Conservation (phyloP, 2,113 vertebrate species). For the Progne subis region DNA sequence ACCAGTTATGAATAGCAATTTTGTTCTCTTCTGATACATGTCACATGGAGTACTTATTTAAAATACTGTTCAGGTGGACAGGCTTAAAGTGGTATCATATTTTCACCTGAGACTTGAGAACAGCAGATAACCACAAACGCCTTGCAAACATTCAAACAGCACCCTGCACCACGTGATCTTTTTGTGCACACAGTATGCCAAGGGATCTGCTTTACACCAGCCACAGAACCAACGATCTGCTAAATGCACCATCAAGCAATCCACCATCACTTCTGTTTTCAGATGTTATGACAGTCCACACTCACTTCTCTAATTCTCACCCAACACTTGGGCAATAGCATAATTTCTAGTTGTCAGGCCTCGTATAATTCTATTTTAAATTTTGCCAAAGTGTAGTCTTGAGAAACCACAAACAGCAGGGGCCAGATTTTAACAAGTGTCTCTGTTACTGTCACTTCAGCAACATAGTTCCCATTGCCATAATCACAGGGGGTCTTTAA, state of each 20-base stretch:
- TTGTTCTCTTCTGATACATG: not conserved
- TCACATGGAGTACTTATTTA: not conserved
- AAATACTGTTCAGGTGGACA: not conserved
- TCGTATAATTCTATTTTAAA: not conserved
- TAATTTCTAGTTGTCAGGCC: not conserved
- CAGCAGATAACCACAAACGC: not conserved
- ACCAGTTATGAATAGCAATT: not conserved
- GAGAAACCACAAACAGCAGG: conserved; percentile 15
- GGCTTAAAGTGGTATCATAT: not conserved
- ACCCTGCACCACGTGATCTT: not conserved
- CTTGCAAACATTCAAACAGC: not conserved
- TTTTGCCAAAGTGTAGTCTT: not conserved
- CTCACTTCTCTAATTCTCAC: not conserved
- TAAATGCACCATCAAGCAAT: not conserved
- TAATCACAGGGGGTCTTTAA: conserved; percentile 30
- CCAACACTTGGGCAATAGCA: not conserved
- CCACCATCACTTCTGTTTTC: not conserved
- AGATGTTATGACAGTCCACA: not conserved
- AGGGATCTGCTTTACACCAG: not conserved
- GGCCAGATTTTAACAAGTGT: conserved; percentile 19
- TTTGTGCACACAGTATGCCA: not conserved
- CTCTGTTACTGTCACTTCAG: not conserved
- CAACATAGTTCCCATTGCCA: not conserved
- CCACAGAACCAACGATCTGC: not conserved
- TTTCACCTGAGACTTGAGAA: not conserved